Evolutionary conservation across 1,140 invertebrate species (phyloP).

Genomic region (Nautilus pompilius): DNA sequence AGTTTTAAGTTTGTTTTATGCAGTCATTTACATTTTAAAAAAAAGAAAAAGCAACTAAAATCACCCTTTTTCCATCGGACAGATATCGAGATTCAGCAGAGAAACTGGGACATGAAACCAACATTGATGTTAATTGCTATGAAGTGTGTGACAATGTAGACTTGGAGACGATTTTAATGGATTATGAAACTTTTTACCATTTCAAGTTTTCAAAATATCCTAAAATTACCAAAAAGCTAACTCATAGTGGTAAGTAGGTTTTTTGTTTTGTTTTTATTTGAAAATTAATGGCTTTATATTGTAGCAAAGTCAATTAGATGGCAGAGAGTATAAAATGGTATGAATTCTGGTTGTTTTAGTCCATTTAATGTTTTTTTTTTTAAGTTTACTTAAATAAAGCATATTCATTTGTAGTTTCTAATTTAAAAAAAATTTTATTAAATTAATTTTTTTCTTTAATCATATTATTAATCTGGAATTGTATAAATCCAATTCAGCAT

Average conservation of each 20-base stretch:
- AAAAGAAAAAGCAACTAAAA: background rate
- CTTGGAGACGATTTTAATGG: slow-evolving; percentile 79
- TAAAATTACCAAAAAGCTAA: slow-evolving; percentile 66
- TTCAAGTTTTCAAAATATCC: slow-evolving; percentile 83
- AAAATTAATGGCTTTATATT: slow-evolving; percentile 3
- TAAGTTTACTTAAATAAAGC: slow-evolving; percentile 7
- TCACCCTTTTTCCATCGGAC: slow-evolving; percentile 1
- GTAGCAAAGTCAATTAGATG: background rate
- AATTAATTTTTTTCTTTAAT: too few species aligned
- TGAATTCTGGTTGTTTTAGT: slow-evolving; percentile 4
- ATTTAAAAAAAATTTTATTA: too few species aligned
- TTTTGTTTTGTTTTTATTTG: background rate
- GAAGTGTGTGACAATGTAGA: slow-evolving; percentile 89
- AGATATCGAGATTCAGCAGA: slow-evolving; percentile 65
- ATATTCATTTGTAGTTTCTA: too few species aligned
- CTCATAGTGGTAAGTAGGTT: slow-evolving; percentile 43
- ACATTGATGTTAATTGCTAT: slow-evolving; percentile 65
- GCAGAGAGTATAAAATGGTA: background rate
- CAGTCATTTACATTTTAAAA: background rate
- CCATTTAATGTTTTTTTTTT: slow-evolving; percentile 2
- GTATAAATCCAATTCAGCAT: too few species aligned
- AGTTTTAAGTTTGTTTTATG: background rate
- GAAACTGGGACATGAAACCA: slow-evolving; percentile 66
- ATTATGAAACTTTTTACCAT: slow-evolving; percentile 83
- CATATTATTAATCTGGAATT: too few species aligned